Percentiles rank a stretch among this genome's conserved stretches.
These are phyloP conservation scores for Danio aesculapii DNA, from an alignment of 2,797 vertebrate species.

Conservation along the genomic window DNA sequence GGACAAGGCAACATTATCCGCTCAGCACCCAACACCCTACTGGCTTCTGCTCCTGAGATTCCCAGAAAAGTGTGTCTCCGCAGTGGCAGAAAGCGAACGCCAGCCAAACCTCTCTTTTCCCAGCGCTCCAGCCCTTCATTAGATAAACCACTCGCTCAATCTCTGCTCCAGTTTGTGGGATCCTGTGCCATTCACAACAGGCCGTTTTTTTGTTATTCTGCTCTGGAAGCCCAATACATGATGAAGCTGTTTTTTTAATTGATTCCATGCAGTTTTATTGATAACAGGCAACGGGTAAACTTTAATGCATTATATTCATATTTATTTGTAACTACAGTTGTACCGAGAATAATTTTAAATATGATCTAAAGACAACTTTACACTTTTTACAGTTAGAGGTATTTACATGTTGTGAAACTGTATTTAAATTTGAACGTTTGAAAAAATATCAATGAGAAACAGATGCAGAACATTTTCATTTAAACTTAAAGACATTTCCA, in stretches of 20 bases:
- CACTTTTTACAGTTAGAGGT: background rate
- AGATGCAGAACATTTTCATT: background rate
- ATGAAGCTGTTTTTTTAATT: background rate
- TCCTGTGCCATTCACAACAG: conserved; percentile 26
- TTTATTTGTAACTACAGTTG: conserved; percentile 20
- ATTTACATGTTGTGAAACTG: background rate
- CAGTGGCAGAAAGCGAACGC: conserved; percentile 44
- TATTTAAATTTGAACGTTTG: background rate
- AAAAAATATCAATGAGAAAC: background rate
- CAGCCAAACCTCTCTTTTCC: conserved; percentile 59
- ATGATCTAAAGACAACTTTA: background rate
- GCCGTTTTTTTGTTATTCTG: background rate
- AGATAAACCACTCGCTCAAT: conserved; percentile 41
- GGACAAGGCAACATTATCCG: conserved; percentile 68
- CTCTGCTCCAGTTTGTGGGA: conserved; percentile 27
- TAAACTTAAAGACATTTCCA: background rate
- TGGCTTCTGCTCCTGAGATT: conserved; percentile 54
- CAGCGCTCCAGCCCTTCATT: conserved; percentile 48
- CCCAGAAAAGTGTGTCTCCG: conserved; percentile 53
- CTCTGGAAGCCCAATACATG: conserved; percentile 4
- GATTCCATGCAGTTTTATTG: conserved; percentile 8
- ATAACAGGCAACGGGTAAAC: background rate
- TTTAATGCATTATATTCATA: background rate
- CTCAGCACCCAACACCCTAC: conserved; percentile 56
- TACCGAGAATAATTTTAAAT: background rate